A percentile compares a stretch with the other conserved stretches of the same genome.
Evolutionary conservation across 2,113 vertebrate species (phyloP).

Genomic region (Takifugu flavidus): DNA sequence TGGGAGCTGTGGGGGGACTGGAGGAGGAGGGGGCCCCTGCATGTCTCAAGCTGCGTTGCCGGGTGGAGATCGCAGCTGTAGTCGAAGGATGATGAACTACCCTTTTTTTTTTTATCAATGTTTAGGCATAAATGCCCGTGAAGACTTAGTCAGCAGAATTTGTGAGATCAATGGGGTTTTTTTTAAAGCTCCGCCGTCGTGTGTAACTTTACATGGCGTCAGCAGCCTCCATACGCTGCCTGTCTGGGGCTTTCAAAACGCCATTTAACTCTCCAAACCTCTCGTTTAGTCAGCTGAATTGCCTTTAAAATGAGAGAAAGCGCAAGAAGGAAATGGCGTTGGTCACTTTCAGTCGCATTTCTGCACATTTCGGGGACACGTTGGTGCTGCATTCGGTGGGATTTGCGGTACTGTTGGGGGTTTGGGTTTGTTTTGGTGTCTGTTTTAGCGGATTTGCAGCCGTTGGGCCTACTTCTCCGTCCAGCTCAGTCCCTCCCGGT

Average conservation of each 20-base stretch:
- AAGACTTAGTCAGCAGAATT: neutral
- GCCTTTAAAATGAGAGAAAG: neutral
- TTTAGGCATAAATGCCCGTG: neutral
- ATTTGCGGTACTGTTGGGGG: neutral
- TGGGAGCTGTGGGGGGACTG: slow-evolving; percentile 2
- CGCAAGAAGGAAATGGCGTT: neutral
- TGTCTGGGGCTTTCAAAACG: neutral
- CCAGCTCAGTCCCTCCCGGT: slow-evolving; percentile 45
- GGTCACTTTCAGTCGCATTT: neutral
- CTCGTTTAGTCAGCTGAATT: neutral
- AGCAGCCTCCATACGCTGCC: neutral
- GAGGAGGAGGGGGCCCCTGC: neutral
- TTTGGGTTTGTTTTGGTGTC: neutral
- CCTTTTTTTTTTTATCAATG: no score
- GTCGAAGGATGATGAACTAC: slow-evolving; percentile 3
- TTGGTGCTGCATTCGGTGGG: neutral
- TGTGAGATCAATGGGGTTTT: neutral
- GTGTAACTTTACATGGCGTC: neutral
- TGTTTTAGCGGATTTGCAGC: neutral
- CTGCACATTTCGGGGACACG: neutral
- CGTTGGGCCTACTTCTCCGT: neutral
- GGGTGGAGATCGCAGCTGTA: slow-evolving; percentile 36
- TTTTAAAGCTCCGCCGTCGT: neutral
- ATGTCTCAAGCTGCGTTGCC: slow-evolving; percentile 36
- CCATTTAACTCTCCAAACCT: neutral